Percentiles rank a stretch among this genome's conserved stretches.
phyloP scores from a whole-genome alignment of 2,888 invertebrate genomes.

The Tethea ocularis region DNA sequence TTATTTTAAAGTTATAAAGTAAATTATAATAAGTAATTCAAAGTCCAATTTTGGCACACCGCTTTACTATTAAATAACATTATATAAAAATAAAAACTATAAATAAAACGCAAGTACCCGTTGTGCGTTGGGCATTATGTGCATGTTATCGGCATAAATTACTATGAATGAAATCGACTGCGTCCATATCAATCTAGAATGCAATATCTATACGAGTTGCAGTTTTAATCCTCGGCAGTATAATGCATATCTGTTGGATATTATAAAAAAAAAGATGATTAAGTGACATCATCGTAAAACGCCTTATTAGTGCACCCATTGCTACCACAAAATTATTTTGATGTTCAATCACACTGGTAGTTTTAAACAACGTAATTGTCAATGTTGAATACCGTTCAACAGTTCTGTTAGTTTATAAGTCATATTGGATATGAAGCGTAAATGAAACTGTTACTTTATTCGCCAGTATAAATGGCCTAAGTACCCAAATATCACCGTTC shows the following conservation, averaged over 20 bases:
- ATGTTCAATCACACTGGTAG: no score
- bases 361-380: no score
- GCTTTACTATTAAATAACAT: conserved; percentile 6
- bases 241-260: neutral
- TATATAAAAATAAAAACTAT: conserved; percentile 10
- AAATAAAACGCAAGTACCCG: conserved; percentile 6
- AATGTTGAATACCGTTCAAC: no score
- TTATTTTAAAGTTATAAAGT: conserved; percentile 37
- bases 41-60: conserved; percentile 16
- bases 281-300: no score
- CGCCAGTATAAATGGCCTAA: no score
- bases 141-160: neutral
- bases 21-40: conserved; percentile 3
- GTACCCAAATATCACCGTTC: neutral
- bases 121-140: conserved; percentile 13
- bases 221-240: neutral
- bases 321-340: neutral
- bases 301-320: no score
- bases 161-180: neutral
- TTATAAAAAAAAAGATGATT: neutral
- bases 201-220: neutral
- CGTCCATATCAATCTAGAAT: neutral
- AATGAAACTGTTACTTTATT: no score
- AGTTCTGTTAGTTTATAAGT: no score
- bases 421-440: no score